Percentiles rank a stretch among this genome's conserved stretches.
Evolutionary conservation across 2,797 vertebrate genomes (phyloP).

Genomic region (Megaceryle alcyon): DNA sequence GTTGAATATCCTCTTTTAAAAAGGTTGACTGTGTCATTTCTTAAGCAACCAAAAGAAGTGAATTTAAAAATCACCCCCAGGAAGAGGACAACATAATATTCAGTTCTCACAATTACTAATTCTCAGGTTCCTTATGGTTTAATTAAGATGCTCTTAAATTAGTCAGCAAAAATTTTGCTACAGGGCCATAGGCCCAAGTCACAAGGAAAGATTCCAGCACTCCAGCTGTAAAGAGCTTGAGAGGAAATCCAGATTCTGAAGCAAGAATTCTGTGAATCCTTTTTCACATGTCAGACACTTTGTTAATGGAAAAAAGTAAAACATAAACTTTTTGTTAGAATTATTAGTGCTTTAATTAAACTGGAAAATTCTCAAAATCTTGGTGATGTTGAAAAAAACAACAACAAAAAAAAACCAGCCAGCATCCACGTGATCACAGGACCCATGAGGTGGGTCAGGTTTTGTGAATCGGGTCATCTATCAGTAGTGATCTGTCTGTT

Average conservation of each 20-base stretch:
- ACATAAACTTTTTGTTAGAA: neutral
- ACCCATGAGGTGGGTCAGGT: rapidly evolving
- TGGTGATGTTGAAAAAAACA: neutral
- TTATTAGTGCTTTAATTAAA: neutral
- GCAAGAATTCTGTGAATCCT: neutral
- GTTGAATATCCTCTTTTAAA: neutral
- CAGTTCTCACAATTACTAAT: neutral
- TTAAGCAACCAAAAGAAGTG: neutral
- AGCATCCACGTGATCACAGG: neutral
- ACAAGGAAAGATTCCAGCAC: neutral
- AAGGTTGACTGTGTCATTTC: neutral
- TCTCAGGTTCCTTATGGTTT: neutral
- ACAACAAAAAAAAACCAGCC: neutral
- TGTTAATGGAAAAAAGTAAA: neutral
- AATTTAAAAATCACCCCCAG: neutral
- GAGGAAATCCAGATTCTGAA: neutral
- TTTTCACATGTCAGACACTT: neutral
- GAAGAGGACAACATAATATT: neutral
- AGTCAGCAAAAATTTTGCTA: neutral
- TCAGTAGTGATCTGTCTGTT: neutral
- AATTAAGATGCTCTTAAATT: neutral
- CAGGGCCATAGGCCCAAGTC: neutral
- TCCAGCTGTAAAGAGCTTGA: neutral
- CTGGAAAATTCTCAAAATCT: neutral
- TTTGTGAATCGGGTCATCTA: neutral